Base-by-base conservation (phyloP, 2,113 vertebrate genomes). In the Oxygymnocypris stewartii region DNA sequence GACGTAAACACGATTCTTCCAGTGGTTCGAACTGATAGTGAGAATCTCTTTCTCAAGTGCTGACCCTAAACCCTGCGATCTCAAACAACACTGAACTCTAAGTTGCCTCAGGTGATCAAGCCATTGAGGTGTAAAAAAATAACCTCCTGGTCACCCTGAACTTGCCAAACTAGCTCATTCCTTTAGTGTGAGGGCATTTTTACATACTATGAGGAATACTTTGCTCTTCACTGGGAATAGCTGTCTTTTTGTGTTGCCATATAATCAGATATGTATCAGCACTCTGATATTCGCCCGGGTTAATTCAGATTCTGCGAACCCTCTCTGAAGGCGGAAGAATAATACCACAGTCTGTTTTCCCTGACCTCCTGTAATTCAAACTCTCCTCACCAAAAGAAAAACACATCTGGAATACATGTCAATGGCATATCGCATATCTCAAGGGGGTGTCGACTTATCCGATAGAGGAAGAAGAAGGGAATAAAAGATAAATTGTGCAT, bases 391-490 rank as follows among this genome's bases (percentile, higher is more conserved):
- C 71, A 65, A 51, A 31, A 73, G 85, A 85, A 80, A 85, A 77
- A 79, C 82, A 89, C 90, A 91, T 87, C 86, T 85, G 77, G 79
- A 86, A 87, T 89, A 87, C 16, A 82, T 86, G 89, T 85, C 49
- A 65, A 87, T 80, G 80, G 88, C 81, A 87, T 87, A 84, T 84
- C 84, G 40, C 82, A 44, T 83, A 85, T 89, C 88, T 89, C 84
- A 79, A 40, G 86, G 81, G 86, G 65, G 28, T 2, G 40, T 82
- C 18, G 23, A 86, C 40, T 80, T 86, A 47, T 80, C 84, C 84
- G 40, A 49, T 82, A 47, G 75, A 88, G 67, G 40, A 82, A 63
- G 82, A 73, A 79, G 87, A 69, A 61, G 85, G 35, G 69, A 87
- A 85, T 87, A 82, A 89, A 89, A 87, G 78, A 87, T 77, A 86